Percentiles rank a stretch among this genome's conserved stretches.
phyloP scores from a whole-genome alignment of 2,113 vertebrate genomes.

The Furnarius figulus region DNA sequence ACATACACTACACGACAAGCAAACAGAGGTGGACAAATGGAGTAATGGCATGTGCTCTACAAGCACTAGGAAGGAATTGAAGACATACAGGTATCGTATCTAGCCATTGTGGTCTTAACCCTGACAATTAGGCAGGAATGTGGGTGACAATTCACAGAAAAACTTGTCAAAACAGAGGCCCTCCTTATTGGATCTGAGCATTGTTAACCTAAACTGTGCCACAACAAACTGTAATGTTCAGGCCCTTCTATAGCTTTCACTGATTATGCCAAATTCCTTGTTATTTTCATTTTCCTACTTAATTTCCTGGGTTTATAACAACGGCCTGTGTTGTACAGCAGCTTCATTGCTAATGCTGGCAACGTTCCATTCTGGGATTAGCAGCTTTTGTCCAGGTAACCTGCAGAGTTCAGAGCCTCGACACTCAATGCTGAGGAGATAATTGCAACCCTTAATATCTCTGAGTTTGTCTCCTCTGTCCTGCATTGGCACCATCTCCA shows the following conservation, averaged over 20 bases:
- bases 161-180: not conserved
- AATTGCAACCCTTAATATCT: not conserved
- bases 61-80: not conserved
- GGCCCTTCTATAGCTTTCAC: not conserved
- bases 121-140: not conserved
- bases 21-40: not conserved
- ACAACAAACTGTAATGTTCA: not conserved
- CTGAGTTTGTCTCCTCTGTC: not conserved
- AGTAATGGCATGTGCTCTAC: not conserved
- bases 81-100: not conserved
- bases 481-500: not conserved
- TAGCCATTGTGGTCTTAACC: not conserved
- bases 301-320: not conserved
- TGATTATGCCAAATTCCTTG: not conserved
- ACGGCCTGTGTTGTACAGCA: not conserved
- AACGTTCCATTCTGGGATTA: not conserved
- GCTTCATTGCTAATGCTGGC: not conserved
- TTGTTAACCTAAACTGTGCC: not conserved
- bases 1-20: not conserved
- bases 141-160: not conserved
- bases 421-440: not conserved
- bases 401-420: not conserved
- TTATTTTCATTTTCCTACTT: not conserved
- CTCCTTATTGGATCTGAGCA: not conserved
- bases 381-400: slow-evolving; percentile 13